Evolutionary conservation across 2,888 invertebrate genomes (phyloP).

Genomic region (Dasypolia templi): DNA sequence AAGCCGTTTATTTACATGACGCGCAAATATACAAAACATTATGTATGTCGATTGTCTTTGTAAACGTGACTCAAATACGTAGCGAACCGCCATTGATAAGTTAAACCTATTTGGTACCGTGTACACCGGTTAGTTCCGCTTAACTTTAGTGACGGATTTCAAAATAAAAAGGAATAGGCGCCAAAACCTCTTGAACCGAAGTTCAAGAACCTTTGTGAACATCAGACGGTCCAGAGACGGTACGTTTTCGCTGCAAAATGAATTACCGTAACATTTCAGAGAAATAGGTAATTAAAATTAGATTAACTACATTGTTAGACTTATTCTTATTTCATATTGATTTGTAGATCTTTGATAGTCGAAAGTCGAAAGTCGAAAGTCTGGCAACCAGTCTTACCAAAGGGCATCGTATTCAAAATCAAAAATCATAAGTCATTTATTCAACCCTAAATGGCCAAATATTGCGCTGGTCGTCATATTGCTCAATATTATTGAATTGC

Average conservation of each 20-base stretch:
- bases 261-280: not conserved
- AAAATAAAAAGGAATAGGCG: slow-evolving; percentile 28
- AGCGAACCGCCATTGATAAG: slow-evolving; percentile 15
- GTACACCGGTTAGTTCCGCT: slow-evolving; percentile 3
- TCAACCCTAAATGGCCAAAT: not conserved
- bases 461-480: not conserved
- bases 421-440: too few species aligned
- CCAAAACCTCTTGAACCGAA: slow-evolving; percentile 3
- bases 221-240: too few species aligned
- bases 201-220: slow-evolving; percentile 18
- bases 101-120: slow-evolving; percentile 28
- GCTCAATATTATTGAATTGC: not conserved
- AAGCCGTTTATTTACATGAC: slow-evolving; percentile 22
- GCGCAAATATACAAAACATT: slow-evolving; percentile 50
- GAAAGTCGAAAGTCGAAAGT: not conserved
- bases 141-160: slow-evolving; percentile 24
- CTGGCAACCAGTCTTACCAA: not conserved
- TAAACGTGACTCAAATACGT: slow-evolving; percentile 47
- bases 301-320: not conserved
- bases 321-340: not conserved
- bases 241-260: slow-evolving; percentile 6
- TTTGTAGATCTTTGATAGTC: not conserved
- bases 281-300: not conserved
- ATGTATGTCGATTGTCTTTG: slow-evolving; percentile 17
- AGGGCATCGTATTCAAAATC: too few species aligned